A percentile compares a stretch with the other conserved stretches of the same genome.
Evolutionary conservation across 2,113 vertebrate genomes (phyloP).

Genomic region (Phalacrocorax brasilianus): DNA sequence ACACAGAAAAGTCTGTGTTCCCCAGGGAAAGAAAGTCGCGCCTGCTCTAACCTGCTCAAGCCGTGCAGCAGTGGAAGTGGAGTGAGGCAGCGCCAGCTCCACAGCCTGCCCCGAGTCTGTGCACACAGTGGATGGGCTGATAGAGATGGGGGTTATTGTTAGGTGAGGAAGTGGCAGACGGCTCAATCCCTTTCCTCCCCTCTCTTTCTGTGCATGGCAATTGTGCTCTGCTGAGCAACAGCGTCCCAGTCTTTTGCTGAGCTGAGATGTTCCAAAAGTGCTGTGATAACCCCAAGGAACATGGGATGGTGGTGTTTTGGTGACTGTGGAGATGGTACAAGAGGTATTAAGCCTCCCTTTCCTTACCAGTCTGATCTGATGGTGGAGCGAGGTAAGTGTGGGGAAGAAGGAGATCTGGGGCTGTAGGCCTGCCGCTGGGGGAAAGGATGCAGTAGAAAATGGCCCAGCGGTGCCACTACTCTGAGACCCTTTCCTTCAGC

Average conservation of each 20-base stretch:
- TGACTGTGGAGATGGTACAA: background rate
- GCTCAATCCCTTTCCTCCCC: background rate
- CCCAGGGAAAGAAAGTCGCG: background rate
- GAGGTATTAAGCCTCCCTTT: background rate
- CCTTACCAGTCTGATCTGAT: background rate
- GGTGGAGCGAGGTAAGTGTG: rapidly evolving
- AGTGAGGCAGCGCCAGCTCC: background rate
- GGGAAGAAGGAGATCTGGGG: background rate
- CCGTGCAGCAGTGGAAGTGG: background rate
- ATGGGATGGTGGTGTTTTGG: background rate
- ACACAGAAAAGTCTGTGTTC: constrained; percentile 20
- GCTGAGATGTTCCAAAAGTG: background rate
- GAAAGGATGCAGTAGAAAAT: background rate
- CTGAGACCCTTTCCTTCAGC: background rate
- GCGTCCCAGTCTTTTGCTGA: background rate
- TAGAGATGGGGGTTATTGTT: background rate
- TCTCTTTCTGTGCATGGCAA: background rate
- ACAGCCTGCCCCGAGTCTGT: rapidly evolving
- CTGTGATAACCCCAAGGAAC: background rate
- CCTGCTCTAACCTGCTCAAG: background rate
- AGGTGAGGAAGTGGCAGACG: background rate
- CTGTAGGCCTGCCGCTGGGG: background rate
- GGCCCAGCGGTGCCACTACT: background rate
- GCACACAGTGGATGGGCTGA: background rate
- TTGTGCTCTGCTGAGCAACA: background rate